A percentile compares a stretch with the other conserved stretches of the same genome.
These are phyloP conservation scores for Bufo gargarizans DNA, from an alignment of 2,113 vertebrate genomes.

Conservation along the genomic window DNA sequence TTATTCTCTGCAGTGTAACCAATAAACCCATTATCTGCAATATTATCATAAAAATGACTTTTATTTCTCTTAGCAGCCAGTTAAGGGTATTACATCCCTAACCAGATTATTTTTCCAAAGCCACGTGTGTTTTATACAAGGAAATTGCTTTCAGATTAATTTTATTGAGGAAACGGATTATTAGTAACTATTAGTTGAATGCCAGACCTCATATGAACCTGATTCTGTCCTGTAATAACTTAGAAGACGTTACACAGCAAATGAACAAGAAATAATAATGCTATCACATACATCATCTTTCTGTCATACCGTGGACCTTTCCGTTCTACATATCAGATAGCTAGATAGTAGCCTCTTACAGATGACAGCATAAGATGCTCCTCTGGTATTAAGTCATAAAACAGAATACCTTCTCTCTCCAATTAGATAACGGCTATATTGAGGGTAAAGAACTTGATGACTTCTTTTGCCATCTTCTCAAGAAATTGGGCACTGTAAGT, in stretches of 20 bases:
- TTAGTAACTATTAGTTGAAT: not conserved
- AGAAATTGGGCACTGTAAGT: slow-evolving; percentile 80
- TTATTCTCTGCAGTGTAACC: not conserved
- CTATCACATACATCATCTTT: not conserved
- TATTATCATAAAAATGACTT: not conserved
- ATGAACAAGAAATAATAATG: not conserved
- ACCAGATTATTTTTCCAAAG: not conserved
- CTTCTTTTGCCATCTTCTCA: slow-evolving; percentile 87
- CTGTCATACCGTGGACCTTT: not conserved
- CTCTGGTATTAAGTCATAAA: not conserved
- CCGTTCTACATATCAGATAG: not conserved
- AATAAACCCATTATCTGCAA: not conserved
- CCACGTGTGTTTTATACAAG: not conserved
- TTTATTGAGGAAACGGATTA: slow-evolving; percentile 13
- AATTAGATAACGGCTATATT: slow-evolving; percentile 92
- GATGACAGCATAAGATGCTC: not conserved
- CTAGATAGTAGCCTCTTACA: not conserved
- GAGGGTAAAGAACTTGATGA: slow-evolving; percentile 89
- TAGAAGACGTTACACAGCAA: not conserved
- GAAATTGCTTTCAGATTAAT: slow-evolving; percentile 21
- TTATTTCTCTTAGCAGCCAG: not conserved
- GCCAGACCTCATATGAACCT: not conserved
- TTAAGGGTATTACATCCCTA: not conserved
- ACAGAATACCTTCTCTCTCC: slow-evolving; percentile 33
- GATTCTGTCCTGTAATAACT: not conserved